A percentile compares a stretch with the other conserved stretches of the same genome.
Evolutionary conservation across 2,888 invertebrate species (phyloP).

Genomic region (Dicycla oo): DNA sequence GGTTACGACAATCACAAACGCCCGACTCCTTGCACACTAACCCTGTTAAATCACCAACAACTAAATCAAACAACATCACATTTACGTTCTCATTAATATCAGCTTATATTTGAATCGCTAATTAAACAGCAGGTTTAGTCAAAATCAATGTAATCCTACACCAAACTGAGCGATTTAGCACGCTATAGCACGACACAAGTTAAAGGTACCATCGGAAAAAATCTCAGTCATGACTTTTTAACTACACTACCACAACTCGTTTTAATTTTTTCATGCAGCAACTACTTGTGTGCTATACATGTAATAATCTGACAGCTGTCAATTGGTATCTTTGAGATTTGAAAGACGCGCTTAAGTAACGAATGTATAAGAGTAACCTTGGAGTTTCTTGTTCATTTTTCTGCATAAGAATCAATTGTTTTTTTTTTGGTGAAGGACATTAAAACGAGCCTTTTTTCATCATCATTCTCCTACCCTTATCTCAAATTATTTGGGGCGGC

Average conservation of each 20-base stretch:
- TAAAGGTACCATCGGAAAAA: background rate
- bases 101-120: conserved; percentile 46
- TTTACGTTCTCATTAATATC: conserved; percentile 47
- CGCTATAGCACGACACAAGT: background rate
- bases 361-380: no score
- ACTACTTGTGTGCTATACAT: background rate
- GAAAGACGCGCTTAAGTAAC: no score
- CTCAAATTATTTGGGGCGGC: no score
- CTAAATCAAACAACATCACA: conserved; percentile 22
- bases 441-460: no score
- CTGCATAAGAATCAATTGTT: no score
- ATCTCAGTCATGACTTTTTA: background rate
- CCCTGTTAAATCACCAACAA: background rate
- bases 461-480: no score
- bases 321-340: no score
- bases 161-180: background rate
- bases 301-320: no score
- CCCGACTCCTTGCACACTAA: background rate
- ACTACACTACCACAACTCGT: background rate
- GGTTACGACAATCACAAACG: background rate
- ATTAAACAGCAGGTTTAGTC: conserved; percentile 44
- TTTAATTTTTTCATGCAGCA: background rate
- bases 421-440: no score
- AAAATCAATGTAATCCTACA: conserved; percentile 45
- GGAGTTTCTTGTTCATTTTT: no score